phyloP scores from a whole-genome alignment of 2,797 vertebrate genomes.

The Melanotaenia nigrans region DNA sequence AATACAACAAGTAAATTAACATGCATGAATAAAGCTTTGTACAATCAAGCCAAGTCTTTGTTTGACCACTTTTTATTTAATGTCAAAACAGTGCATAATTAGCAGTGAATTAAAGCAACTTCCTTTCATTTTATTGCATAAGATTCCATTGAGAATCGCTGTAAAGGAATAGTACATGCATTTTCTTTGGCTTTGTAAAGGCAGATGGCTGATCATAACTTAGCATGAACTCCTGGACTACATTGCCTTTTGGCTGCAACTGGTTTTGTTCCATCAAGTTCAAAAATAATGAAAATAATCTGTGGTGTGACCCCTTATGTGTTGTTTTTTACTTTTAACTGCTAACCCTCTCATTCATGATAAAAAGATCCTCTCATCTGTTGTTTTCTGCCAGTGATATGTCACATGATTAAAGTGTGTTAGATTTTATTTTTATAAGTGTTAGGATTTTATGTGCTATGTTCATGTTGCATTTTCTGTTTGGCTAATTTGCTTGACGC shows the following conservation, averaged over 20 bases:
- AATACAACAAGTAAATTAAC: slow-evolving; percentile 2
- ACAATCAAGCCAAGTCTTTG: slow-evolving; percentile 1
- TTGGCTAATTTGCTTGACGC: neutral
- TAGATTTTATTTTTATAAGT: neutral
- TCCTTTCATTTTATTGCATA: slow-evolving; percentile 1
- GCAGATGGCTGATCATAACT: neutral
- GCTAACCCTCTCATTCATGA: neutral
- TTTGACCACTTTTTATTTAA: neutral
- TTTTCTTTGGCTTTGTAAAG: neutral
- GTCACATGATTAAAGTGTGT: neutral
- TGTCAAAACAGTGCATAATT: slow-evolving; percentile 2
- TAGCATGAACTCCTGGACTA: neutral
- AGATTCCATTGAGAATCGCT: neutral
- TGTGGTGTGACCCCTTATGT: neutral
- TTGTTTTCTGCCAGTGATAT: neutral
- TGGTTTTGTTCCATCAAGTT: neutral
- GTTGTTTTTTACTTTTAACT: neutral
- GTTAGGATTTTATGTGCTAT: neutral
- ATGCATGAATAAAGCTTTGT: neutral
- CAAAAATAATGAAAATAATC: neutral
- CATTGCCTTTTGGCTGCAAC: neutral
- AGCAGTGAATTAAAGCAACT: slow-evolving; percentile 8
- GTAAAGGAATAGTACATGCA: neutral
- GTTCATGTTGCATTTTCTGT: neutral
- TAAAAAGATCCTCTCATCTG: neutral